Conservation (phyloP, 1,140 invertebrate genomes). For the Linepithema humile region DNA sequence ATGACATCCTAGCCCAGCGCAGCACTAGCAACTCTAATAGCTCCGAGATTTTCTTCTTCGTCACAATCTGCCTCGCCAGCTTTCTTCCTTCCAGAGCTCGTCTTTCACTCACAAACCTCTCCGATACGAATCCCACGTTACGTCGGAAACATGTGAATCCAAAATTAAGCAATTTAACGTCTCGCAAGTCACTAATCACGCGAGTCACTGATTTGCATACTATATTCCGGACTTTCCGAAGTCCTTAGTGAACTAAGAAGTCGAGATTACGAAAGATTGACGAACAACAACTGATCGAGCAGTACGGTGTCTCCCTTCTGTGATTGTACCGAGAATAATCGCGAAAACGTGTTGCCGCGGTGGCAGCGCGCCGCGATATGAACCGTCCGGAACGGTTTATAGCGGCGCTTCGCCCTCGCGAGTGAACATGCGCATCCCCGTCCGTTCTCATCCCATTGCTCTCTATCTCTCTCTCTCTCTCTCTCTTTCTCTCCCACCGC, state of each 20-base stretch:
- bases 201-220: not conserved
- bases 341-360: constrained; percentile 61
- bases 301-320: not conserved
- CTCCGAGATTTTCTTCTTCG: constrained; percentile 46
- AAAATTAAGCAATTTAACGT: not conserved
- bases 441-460: constrained; percentile 8
- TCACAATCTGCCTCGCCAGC: constrained; percentile 48
- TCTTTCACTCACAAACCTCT: constrained; percentile 29
- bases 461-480: not conserved
- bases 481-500: not conserved
- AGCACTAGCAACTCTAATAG: constrained; percentile 32
- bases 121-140: not conserved
- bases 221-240: not conserved
- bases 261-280: not conserved
- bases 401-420: constrained; percentile 62
- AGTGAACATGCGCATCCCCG: constrained; percentile 68
- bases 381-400: constrained; percentile 66
- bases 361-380: constrained; percentile 69
- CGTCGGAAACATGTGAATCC: not conserved
- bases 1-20: constrained; percentile 81
- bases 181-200: not conserved
- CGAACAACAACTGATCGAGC: constrained; percentile 1
- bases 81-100: constrained; percentile 1
- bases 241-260: not conserved
- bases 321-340: not conserved